These are phyloP conservation scores for Nasua narica DNA, from an alignment of 2,797 vertebrate species.

Conservation along the genomic window DNA sequence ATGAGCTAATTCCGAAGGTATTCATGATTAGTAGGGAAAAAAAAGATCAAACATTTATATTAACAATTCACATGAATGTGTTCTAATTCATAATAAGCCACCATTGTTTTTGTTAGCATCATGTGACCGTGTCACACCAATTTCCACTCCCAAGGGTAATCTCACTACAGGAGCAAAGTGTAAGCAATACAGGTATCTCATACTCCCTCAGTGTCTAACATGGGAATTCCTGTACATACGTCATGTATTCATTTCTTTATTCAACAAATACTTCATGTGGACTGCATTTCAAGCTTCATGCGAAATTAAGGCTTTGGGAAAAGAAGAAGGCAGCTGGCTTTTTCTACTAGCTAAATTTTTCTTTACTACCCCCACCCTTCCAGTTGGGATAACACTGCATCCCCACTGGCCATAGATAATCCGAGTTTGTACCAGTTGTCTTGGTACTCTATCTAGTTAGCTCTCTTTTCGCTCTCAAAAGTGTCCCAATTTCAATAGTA, in stretches of 20 bases:
- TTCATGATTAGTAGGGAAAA: not conserved
- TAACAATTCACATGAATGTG: not conserved
- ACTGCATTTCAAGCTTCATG: not conserved
- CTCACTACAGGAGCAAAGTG: not conserved
- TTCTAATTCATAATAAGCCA: not conserved
- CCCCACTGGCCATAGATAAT: not conserved
- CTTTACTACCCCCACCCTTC: not conserved
- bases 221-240: not conserved
- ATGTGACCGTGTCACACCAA: not conserved
- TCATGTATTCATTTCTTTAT: not conserved
- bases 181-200: not conserved
- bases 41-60: not conserved
- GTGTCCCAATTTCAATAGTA: not conserved
- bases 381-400: not conserved
- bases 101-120: not conserved
- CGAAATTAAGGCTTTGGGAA: not conserved
- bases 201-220: not conserved
- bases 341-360: not conserved
- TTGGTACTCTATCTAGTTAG: not conserved
- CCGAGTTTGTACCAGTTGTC: not conserved
- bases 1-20: not conserved
- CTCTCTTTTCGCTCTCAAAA: not conserved
- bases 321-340: not conserved
- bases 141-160: not conserved
- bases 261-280: not conserved